Evolutionary conservation across 2,888 invertebrate genomes (phyloP), one percentile per base, ranked within the genome.

Genomic region (Drosophila hamatofila): DNA sequence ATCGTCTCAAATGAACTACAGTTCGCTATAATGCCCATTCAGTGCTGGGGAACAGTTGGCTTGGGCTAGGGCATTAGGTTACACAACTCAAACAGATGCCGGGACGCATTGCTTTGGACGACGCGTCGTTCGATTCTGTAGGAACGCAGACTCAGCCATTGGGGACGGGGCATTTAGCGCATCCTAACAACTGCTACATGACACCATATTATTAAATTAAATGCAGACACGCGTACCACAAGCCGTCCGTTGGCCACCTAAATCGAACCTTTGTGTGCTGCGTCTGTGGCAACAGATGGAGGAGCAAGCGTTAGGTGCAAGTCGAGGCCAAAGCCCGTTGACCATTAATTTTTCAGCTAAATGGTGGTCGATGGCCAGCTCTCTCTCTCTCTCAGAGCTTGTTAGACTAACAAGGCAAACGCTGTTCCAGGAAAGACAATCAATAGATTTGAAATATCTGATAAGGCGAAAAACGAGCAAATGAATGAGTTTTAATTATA

Each of bases 171-270:
- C 83, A 88, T 83, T 85, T 89, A 87, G 79, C 79, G 88, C 84
- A 79, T 83, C 79, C 84, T 83, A 89, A 89, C 89, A 81, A 85
- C 89, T 87, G 89, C 89, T 67, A 89, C 81, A 89, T 81, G 84
- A 89, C 88, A 89, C 88, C 84, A 74, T 85, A 79, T 89, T 87
- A 85, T 89, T 85, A 89, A 81, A 87, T 81, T 83, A 89, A 87
- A 87, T 87, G 84, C 79, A 72, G 75, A 83, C 84, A 89, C 84
- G 84, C 89, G 81, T 59, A 72, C 66, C 65, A 56, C 56, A 65
- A 37, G 57, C 66, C 58, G 76, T 12, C 27, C 27, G 42, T 18
- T 42, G 55, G 72, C 79, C 88, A 81, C 81, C 83, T 75, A 74
- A 81, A 73, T 74, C 70, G 83, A 56, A 69, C 63, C 57, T 69